A percentile compares a stretch with the other conserved stretches of the same genome.
Evolutionary conservation across 35 echinoderm and acorn worm species (phyloP).

Genomic region (Heliocidaris tuberculata): DNA sequence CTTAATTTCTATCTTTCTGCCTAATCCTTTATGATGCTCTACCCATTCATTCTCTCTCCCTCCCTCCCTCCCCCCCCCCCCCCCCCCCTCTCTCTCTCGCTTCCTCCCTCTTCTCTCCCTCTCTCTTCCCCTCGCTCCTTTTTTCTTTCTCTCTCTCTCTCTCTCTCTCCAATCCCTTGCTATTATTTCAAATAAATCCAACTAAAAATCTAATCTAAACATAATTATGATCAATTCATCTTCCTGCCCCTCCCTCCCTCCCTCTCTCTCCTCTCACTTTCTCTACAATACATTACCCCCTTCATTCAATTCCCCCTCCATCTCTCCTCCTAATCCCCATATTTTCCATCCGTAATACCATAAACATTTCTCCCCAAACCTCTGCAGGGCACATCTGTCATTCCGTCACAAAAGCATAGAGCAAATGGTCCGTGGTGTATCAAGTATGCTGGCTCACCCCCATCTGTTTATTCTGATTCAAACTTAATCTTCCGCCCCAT

Average conservation of each 20-base stretch:
- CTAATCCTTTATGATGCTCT: too few relatives aligned
- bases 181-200: too few relatives aligned
- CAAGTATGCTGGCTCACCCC: background rate
- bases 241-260: background rate
- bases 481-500: background rate
- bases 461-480: background rate
- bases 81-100: too few relatives aligned
- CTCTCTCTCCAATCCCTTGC: too few relatives aligned
- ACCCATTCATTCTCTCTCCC: too few relatives aligned
- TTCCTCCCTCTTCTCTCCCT: too few relatives aligned
- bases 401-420: background rate
- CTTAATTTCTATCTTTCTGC: too few relatives aligned
- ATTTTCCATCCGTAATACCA: background rate
- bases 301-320: background rate
- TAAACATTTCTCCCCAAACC: background rate
- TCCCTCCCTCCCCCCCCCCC: too few relatives aligned
- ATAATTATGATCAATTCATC: too few relatives aligned
- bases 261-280: background rate
- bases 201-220: too few relatives aligned
- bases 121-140: too few relatives aligned
- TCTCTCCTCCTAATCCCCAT: background rate
- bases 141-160: too few relatives aligned
- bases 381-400: slow-evolving; percentile 1
- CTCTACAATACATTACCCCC: background rate
- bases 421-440: slow-evolving; percentile 1